Base-by-base conservation (phyloP, 2,888 invertebrate genomes). In the Drosophila greeni region DNA sequence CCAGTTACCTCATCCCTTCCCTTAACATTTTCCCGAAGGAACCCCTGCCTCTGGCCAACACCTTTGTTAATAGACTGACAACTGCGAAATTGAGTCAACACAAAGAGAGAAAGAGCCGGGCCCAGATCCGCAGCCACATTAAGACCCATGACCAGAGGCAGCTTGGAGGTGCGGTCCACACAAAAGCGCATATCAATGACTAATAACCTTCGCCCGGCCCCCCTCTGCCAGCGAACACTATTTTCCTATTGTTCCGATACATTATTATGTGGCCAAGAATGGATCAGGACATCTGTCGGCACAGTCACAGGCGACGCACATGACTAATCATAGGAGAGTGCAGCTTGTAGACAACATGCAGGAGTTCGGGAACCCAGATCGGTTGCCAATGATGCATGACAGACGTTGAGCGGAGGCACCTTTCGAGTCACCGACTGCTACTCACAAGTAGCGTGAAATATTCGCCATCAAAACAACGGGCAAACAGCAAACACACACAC, bases 311-410 rank as follows among this genome's bases (percentile, higher is more conserved):
- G 66, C 79, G 62, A 82, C 64, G 72, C 80, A 84, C 84, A 81
- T 82, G 84, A 81, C 80, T 81, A 81, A 81, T 82, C 84, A 84
- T 79, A 59, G 70, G 70, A 42, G 43, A 66, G 69, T 73, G 76
- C 82, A 78, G 74, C 76, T 72, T 82, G 74, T 58, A 51, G 54
- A 39, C 60, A 65, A 52, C 14, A 55, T 40, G 31, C 2, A 53
- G 56, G 55, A 43, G 54, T 20, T 34, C 43, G 56, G 56, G 48
- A 42, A 34, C 48, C 33, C 36, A 61, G 48, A 40, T 48, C 23
- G 36, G 20, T 51, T 43, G 60, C 82, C 79, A 81, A 81, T 81
- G 80, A 81, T 73, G 80, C 80, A 74, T 81, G 82, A 81, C 84
- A 80, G 76, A 74, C 76, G 68, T 51, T 26, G 51, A 55, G 57